These are phyloP conservation scores for Cherax quadricarinatus DNA, from an alignment of 1,140 invertebrate genomes.

Conservation along the genomic window DNA sequence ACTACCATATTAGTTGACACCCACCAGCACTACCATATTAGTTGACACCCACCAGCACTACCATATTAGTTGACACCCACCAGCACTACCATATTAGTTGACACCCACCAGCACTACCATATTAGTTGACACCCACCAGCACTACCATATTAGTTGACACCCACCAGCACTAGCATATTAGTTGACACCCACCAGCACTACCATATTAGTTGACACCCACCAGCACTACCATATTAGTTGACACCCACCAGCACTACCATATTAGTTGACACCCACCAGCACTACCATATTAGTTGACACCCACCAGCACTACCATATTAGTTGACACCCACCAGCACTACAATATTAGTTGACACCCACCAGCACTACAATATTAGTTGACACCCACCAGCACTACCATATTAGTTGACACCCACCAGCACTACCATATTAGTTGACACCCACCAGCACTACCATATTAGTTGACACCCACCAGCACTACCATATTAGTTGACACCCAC, in stretches of 20 bases:
- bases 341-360: background rate
- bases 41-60: background rate
- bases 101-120: background rate
- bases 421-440: background rate
- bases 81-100: background rate
- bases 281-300: background rate
- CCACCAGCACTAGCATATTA: background rate
- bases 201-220: background rate
- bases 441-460: background rate
- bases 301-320: background rate
- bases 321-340: background rate
- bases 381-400: background rate
- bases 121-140: background rate
- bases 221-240: background rate
- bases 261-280: background rate
- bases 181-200: background rate
- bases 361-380: background rate
- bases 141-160: background rate
- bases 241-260: background rate
- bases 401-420: background rate
- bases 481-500: background rate
- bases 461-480: background rate
- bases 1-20: background rate
- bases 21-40: background rate
- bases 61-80: background rate